phyloP scores from a whole-genome alignment of 2,888 invertebrate species.

The Oscheius sp. region DNA sequence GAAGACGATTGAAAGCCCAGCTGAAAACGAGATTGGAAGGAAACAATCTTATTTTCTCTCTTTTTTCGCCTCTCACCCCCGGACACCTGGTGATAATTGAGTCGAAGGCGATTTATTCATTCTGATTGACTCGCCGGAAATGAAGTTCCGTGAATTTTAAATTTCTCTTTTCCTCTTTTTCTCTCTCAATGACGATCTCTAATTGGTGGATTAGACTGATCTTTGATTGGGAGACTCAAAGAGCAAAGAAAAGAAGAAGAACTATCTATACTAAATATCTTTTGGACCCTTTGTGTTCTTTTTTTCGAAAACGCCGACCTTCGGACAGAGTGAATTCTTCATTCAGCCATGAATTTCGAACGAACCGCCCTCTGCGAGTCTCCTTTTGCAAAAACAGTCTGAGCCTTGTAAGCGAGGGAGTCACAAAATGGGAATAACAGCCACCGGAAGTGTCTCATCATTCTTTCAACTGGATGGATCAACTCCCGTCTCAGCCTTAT shows the following conservation, averaged over 20 bases:
- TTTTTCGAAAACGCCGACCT: background rate
- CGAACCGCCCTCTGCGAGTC: background rate
- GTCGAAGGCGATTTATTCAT: slow-evolving; percentile 16
- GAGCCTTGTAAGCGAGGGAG: no score
- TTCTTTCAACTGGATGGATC: no score
- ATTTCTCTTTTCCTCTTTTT: background rate
- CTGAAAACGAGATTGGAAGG: no score
- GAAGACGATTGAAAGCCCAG: slow-evolving; percentile 44
- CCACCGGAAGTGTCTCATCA: no score
- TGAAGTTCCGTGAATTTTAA: background rate
- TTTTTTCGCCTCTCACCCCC: background rate
- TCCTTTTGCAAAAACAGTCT: background rate
- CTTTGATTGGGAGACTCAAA: no score
- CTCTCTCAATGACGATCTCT: no score
- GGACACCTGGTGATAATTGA: slow-evolving; percentile 9
- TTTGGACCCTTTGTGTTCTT: no score
- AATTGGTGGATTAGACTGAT: no score
- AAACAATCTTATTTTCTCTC: background rate
- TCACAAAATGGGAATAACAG: no score
- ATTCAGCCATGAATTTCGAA: slow-evolving; percentile 13
- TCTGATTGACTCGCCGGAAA: slow-evolving; percentile 9
- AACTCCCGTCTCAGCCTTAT: no score
- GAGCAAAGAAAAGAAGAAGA: no score
- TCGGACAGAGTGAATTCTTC: background rate
- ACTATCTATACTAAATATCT: background rate